These are phyloP conservation scores for Listronotus bonariensis DNA, from an alignment of 1,140 invertebrate genomes.

Conservation along the genomic window DNA sequence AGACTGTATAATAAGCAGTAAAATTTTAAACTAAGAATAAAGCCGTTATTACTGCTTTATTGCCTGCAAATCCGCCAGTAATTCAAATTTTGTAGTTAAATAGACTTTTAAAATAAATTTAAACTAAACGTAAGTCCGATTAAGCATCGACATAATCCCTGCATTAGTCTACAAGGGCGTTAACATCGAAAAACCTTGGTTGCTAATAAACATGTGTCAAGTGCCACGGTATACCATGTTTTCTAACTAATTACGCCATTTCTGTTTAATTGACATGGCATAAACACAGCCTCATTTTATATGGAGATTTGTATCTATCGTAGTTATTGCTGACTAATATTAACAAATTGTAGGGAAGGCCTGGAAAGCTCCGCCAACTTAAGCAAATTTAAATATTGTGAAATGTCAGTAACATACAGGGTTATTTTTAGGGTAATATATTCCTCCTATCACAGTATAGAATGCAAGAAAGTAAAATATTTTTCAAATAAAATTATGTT, in stretches of 20 bases:
- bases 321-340: too few species aligned
- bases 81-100: conserved; percentile 22
- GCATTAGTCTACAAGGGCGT: conserved; percentile 23
- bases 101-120: conserved; percentile 15
- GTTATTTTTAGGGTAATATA: too few species aligned
- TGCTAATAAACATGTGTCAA: conserved; percentile 32
- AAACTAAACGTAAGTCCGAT: conserved; percentile 13
- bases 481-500: too few species aligned
- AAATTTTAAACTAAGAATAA: neutral
- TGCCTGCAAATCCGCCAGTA: neutral
- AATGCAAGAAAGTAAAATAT: too few species aligned
- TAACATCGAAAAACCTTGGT: conserved; percentile 29
- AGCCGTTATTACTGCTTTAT: neutral
- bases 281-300: neutral
- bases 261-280: conserved; percentile 19
- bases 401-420: too few species aligned
- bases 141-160: conserved; percentile 26
- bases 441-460: too few species aligned
- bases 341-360: too few species aligned
- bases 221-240: conserved; percentile 22
- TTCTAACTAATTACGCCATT: conserved; percentile 18
- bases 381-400: too few species aligned
- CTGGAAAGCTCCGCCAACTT: too few species aligned
- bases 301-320: too few species aligned
- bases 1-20: too few species aligned